These are phyloP conservation scores for Pseudopleuronectes americanus DNA, from an alignment of 2,797 vertebrate genomes.

Conservation along the genomic window DNA sequence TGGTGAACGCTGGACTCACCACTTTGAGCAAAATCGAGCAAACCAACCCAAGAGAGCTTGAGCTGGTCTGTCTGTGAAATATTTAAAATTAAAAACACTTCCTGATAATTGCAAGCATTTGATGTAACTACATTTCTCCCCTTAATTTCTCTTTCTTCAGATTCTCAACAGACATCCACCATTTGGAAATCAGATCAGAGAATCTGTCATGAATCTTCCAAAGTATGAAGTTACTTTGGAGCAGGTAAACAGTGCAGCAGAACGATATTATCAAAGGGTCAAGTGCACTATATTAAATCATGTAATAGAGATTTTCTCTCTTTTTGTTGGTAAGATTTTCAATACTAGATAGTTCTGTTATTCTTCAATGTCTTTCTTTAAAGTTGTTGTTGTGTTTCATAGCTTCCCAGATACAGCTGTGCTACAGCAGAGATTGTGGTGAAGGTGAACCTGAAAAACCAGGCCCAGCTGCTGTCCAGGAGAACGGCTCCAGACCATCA, in stretches of 20 bases:
- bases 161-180: constrained; percentile 97
- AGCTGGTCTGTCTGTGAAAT: constrained; percentile 85
- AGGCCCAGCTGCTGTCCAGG: constrained; percentile 86
- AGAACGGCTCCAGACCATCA: constrained; percentile 91
- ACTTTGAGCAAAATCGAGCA: constrained; percentile 96
- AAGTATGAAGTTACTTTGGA: constrained; percentile 91
- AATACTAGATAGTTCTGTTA: neutral
- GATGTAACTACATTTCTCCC: constrained; percentile 37
- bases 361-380: neutral
- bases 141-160: constrained; percentile 71
- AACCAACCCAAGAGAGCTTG: constrained; percentile 91
- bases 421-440: constrained; percentile 89
- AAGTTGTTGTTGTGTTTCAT: constrained; percentile 48
- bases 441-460: constrained; percentile 90
- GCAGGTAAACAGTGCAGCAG: constrained; percentile 85
- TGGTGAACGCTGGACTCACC: constrained; percentile 95
- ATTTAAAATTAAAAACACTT: neutral
- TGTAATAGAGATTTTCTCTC: neutral
- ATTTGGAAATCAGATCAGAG: constrained; percentile 98
- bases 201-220: constrained; percentile 90
- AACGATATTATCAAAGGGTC: neutral
- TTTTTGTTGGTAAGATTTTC: neutral
- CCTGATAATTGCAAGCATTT: too few relatives aligned
- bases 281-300: neutral
- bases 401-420: constrained; percentile 90